Evolutionary conservation across 1,140 invertebrate genomes (phyloP).

Genomic region (Drosophila sechellia): DNA sequence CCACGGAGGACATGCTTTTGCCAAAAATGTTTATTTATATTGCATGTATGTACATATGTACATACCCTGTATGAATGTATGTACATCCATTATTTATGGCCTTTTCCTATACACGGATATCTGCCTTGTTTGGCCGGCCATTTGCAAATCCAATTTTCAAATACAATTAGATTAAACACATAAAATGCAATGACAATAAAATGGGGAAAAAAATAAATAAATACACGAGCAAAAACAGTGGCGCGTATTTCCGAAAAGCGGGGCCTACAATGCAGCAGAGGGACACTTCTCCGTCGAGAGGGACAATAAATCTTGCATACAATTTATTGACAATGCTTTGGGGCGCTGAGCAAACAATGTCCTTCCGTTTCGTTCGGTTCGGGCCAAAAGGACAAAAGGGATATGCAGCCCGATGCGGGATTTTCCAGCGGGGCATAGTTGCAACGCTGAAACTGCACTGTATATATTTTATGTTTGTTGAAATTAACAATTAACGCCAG

Average conservation of each 20-base stretch:
- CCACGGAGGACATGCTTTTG: constrained; percentile 8
- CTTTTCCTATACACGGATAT: constrained; percentile 19
- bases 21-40: neutral
- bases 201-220: neutral
- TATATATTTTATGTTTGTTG: constrained; percentile 8
- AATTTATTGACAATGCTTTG: constrained; percentile 80
- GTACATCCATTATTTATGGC: constrained; percentile 45
- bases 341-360: constrained; percentile 75
- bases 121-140: constrained; percentile 26
- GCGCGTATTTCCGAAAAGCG: constrained; percentile 11
- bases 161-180: constrained; percentile 65
- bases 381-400: constrained; percentile 59
- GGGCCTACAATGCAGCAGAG: neutral
- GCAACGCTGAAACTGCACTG: constrained; percentile 4
- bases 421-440: neutral
- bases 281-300: constrained; percentile 55
- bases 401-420: constrained; percentile 17
- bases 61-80: neutral
- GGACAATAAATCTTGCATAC: constrained; percentile 78
- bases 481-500: constrained; percentile 72
- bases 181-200: constrained; percentile 34
- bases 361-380: constrained; percentile 66
- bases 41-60: neutral
- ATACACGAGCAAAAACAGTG: constrained; percentile 1
- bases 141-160: constrained; percentile 69